Base-by-base conservation (phyloP, 2,888 invertebrate genomes). In the Eretmocerus hayati region DNA sequence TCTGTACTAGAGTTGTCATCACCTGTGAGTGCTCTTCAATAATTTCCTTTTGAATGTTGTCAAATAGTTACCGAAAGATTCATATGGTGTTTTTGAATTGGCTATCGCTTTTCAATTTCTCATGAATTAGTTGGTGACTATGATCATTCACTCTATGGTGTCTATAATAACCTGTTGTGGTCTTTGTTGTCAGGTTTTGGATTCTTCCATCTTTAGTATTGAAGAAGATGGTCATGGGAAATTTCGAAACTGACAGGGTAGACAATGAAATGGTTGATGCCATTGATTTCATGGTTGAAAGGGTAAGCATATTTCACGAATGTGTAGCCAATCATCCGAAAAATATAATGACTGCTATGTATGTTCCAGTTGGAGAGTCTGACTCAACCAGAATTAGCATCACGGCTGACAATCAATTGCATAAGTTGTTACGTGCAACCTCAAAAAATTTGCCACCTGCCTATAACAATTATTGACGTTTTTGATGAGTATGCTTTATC, bases 211-310 rank as follows among this genome's bases (percentile, higher is more conserved):
- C 88, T 0, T 66, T 91, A 42, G 81, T 91, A 5, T 72, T 92
- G 42, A 91, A 90, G 70, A 84, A 87, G 72, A 87, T 91, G 86
- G 79, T 92, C 1, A 87, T 91, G 85, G 87, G 87, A 1, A 90
- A 88, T 71, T 89, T 90, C 62, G 78, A 79, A 42, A 75, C 79
- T 1, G 82, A 83, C 41, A 84, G 82, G 69, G 79, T 83, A 36
- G 90, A 90, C 65, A 76, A 77, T 33, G 80, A 83, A 57, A 90
- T 91, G 64, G 83, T 87, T 23, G 87, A 88, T 64, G 85, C 91
- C 23, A 83, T 90, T 55, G 91, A 92, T 69, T 92, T 92, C 67
- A 89, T 92, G 87, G 88, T 89, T 18, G 90, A 90, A 74, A 81
- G 83, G 74, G 90, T 90, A 77, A 75, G 76, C 62, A 52, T 26